Percentiles rank a stretch among this genome's conserved stretches.
Evolutionary conservation across 1,140 invertebrate species (phyloP).

Genomic region (Euura saliciscinereae): DNA sequence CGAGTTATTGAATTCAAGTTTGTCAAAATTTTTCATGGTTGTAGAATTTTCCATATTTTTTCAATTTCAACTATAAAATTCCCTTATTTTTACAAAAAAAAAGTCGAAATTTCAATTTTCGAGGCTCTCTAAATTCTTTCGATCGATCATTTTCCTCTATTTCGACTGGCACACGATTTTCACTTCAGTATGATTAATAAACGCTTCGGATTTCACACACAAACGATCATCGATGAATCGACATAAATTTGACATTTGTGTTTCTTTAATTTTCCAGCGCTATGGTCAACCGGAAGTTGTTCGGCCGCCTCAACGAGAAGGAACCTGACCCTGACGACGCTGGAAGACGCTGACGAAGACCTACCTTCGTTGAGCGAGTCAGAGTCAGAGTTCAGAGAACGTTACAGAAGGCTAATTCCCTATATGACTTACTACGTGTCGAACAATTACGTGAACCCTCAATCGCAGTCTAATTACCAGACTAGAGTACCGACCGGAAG

Average conservation of each 20-base stretch:
- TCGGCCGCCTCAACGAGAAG: conserved; percentile 11
- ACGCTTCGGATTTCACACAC: neutral
- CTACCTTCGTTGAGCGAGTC: conserved; percentile 36
- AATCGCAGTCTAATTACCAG: conserved; percentile 15
- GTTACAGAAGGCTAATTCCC: conserved; percentile 77
- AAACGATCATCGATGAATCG: neutral
- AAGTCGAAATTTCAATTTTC: no score
- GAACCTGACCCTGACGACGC: conserved; percentile 29
- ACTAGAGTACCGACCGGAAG: neutral
- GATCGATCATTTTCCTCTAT: no score
- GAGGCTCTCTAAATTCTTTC: no score
- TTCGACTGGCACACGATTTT: conserved; percentile 1
- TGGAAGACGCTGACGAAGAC: conserved; percentile 35
- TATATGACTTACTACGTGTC: conserved; percentile 82
- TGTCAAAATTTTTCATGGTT: no score
- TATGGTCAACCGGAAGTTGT: neutral
- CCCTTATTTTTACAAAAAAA: no score
- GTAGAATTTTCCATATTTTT: no score
- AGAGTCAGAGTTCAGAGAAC: conserved; percentile 59
- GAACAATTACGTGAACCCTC: conserved; percentile 59
- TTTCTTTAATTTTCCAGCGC: conserved; percentile 33
- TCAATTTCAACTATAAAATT: no score
- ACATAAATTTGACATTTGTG: conserved; percentile 15
- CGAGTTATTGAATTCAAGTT: no score
- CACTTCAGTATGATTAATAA: neutral